phyloP scores from a whole-genome alignment of 2,888 invertebrate genomes.

The Rhagonycha fulva region DNA sequence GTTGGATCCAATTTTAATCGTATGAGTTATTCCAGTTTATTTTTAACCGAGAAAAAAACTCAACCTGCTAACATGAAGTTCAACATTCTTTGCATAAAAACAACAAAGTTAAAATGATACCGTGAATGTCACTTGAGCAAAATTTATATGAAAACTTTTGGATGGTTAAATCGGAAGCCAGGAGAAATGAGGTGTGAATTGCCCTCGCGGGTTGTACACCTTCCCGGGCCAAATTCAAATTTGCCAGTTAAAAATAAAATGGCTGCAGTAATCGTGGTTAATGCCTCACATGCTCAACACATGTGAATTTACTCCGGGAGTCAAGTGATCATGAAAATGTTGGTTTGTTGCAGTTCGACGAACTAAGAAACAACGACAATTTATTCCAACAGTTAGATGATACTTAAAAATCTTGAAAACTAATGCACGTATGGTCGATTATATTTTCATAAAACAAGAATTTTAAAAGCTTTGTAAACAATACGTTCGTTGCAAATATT shows the following conservation, averaged over 20 bases:
- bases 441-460: not conserved
- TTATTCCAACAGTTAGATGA: slow-evolving; percentile 24
- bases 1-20: not conserved
- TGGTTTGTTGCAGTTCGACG: slow-evolving; percentile 27
- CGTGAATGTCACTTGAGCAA: not conserved
- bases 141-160: not conserved
- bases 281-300: slow-evolving; percentile 39
- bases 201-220: not conserved
- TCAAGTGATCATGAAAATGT: slow-evolving; percentile 31
- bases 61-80: not conserved
- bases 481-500: not conserved
- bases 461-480: not conserved
- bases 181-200: not conserved
- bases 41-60: not conserved
- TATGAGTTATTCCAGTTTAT: not conserved
- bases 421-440: not conserved
- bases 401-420: not conserved
- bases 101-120: not conserved
- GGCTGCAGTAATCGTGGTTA: not conserved
- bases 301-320: slow-evolving; percentile 32
- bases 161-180: not conserved
- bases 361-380: slow-evolving; percentile 26
- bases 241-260: not conserved
- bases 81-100: not conserved
- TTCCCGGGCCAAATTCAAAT: not conserved